These are phyloP conservation scores for Yponomeuta cagnagella DNA, from an alignment of 2,888 invertebrate genomes.

Conservation along the genomic window DNA sequence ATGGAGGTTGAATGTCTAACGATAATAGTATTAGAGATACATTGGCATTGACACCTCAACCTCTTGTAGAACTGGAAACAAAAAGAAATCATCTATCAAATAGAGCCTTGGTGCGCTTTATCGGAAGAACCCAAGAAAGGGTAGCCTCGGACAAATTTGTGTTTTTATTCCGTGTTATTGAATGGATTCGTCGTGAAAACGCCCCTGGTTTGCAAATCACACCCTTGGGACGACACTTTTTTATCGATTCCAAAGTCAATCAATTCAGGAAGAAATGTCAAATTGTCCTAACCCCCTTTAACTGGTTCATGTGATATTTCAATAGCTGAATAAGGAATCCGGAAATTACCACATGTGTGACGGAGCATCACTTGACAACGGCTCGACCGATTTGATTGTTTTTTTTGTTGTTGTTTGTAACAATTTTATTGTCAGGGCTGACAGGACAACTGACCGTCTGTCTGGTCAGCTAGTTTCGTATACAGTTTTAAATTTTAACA, in stretches of 20 bases:
- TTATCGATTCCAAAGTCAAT: constrained; percentile 8
- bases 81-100: background rate
- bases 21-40: too few relatives aligned
- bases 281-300: background rate
- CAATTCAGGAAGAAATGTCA: background rate
- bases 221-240: constrained; percentile 11
- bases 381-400: too few relatives aligned
- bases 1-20: too few relatives aligned
- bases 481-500: too few relatives aligned
- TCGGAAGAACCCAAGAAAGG: background rate
- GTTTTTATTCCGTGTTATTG: constrained; percentile 19
- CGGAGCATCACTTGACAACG: too few relatives aligned
- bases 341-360: background rate
- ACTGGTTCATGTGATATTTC: background rate
- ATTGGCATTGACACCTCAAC: too few relatives aligned
- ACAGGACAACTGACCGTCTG: too few relatives aligned
- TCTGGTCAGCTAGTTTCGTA: too few relatives aligned
- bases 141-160: constrained; percentile 17
- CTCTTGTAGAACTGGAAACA: too few relatives aligned
- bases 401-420: too few relatives aligned
- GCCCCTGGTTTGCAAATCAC: constrained; percentile 6
- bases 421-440: too few relatives aligned
- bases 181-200: constrained; percentile 16
- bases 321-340: background rate
- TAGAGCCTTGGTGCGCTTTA: background rate